Evolutionary conservation across 2,797 vertebrate genomes (phyloP), one percentile per base, ranked within the genome.

Genomic region (Sebastiscus tertius): DNA sequence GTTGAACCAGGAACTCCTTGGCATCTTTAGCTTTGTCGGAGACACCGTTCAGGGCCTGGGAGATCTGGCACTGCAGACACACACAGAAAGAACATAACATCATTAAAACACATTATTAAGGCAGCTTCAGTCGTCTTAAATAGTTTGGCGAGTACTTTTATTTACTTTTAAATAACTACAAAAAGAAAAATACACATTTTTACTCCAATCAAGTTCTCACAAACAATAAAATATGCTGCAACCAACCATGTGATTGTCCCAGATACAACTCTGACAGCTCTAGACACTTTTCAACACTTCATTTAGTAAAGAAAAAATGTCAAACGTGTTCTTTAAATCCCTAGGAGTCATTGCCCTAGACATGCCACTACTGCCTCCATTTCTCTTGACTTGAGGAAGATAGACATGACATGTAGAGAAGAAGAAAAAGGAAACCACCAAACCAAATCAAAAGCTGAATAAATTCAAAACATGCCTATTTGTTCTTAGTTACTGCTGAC

Each of bases 11-110:
- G 89, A 99, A 99, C 91, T 99, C 98, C 91, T 99, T 99, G 9
- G 98, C 98, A 77, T 99, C 98, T 86, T 99, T 99, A 60, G 98
- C 98, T 96, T 98, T 99, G 84, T 99, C 98, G 0, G 98, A 99
- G 82, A 99, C 95, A 1, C 98, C 97, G 24, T 97, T 99, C 90
- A 99, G 95, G 64, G 98, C 98, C 94, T 99, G 98, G 84, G 98
- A 99, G 31, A 99, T 94, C 88, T 99, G 98, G 72, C 97, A 97
- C 98, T 99, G 95, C 31, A 92, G 42, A 81, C 29, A 86, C 33
- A 86, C 74, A 88, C 8, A 72, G 1, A 66, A 3, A 34, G 0
- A 78, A 46, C 13, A 42, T 4, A 10, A 22, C 1, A 12, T 39
- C 20, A 29, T 56, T 65, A 18, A 22, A 26, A 58, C 8, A 8